phyloP scores from a whole-genome alignment of 30 jellyfish, hydroid and myxozoan species.

The Chironex yamaguchii region DNA sequence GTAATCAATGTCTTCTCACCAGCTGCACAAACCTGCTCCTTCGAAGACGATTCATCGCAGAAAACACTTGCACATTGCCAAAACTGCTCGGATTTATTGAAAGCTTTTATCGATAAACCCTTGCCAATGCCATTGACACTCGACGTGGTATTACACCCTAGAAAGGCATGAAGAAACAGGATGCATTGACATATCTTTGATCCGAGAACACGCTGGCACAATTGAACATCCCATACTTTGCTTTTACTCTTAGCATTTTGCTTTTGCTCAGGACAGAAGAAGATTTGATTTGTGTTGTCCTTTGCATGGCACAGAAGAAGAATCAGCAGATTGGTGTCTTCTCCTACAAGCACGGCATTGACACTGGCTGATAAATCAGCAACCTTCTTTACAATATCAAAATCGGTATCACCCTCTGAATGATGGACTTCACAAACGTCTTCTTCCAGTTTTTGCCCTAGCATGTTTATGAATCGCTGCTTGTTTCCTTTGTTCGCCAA shows the following conservation, averaged over 20 bases:
- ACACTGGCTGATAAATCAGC: too few relatives aligned
- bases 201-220: constrained; percentile 43
- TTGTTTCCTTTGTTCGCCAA: too few relatives aligned
- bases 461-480: too few relatives aligned
- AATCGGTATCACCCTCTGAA: too few relatives aligned
- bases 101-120: constrained; percentile 13
- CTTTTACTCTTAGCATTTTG: constrained; percentile 22
- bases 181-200: constrained; percentile 24
- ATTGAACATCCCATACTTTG: constrained; percentile 27
- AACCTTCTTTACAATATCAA: too few relatives aligned
- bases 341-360: not conserved
- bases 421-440: too few relatives aligned
- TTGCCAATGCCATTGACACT: constrained; percentile 43
- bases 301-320: not conserved
- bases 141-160: constrained; percentile 53
- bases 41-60: constrained; percentile 19
- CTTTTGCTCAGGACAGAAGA: constrained; percentile 18
- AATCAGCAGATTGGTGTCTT: not conserved
- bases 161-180: constrained; percentile 49
- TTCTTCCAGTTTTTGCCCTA: too few relatives aligned
- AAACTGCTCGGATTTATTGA: not conserved
- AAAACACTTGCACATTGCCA: constrained; percentile 12
- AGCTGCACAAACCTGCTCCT: constrained; percentile 13
- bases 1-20: constrained; percentile 11
- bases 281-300: too few relatives aligned